These are phyloP conservation scores for Archips crataeganus DNA, from an alignment of 2,888 invertebrate species.

Conservation along the genomic window DNA sequence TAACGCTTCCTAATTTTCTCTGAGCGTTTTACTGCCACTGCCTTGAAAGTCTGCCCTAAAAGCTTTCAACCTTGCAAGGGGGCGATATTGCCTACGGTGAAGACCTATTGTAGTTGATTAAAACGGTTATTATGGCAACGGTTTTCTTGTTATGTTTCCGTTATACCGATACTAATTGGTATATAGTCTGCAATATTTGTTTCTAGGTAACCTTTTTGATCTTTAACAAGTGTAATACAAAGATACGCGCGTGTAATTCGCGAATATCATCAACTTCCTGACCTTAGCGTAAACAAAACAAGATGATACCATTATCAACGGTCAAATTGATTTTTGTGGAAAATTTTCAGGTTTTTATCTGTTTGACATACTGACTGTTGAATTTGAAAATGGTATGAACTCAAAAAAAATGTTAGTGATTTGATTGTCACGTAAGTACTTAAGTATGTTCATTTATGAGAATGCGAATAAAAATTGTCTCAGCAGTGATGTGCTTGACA, in stretches of 20 bases:
- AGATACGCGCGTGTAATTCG: constrained; percentile 29
- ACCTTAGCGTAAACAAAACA: constrained; percentile 27
- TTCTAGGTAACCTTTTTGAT: constrained; percentile 30
- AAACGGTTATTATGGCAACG: not conserved
- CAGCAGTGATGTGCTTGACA: too few relatives aligned
- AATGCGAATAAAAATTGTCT: too few relatives aligned
- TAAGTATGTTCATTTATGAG: not conserved
- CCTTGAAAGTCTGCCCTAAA: too few relatives aligned
- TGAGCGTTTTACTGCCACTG: too few relatives aligned
- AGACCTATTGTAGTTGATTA: not conserved
- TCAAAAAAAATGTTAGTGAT: not conserved
- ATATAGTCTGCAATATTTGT: not conserved
- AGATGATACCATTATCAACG: constrained; percentile 24
- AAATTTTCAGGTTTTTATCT: constrained; percentile 19
- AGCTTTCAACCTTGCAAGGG: too few relatives aligned
- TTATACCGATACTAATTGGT: not conserved
- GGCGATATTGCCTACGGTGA: too few relatives aligned
- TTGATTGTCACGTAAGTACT: too few relatives aligned
- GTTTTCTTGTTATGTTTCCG: too few relatives aligned
- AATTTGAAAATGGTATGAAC: constrained; percentile 1
- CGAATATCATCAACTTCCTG: constrained; percentile 30
- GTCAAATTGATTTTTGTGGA: constrained; percentile 40
- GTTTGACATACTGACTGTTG: constrained; percentile 13
- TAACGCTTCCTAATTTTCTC: too few relatives aligned
- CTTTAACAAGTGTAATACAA: constrained; percentile 4